Conservation (phyloP, 1,140 invertebrate species). For the Ooceraea biroi region DNA sequence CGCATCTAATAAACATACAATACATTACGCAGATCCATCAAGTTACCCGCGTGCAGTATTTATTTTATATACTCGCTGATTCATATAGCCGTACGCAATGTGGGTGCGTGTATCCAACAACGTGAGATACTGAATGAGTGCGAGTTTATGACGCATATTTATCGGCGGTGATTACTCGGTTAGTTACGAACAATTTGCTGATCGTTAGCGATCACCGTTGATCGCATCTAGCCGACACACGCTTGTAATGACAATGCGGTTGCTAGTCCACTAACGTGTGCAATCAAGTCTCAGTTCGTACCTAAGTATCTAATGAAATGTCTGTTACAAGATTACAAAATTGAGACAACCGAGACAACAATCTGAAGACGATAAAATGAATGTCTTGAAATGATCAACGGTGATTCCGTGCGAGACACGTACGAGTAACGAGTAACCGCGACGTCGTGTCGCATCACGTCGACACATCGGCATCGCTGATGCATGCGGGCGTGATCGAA, state of each 20-base stretch:
- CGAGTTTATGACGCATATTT: neutral
- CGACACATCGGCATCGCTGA: neutral
- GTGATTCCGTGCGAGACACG: neutral
- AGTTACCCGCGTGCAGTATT: neutral
- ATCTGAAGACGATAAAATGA: neutral
- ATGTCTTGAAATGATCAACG: neutral
- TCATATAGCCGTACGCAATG: neutral
- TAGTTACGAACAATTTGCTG: constrained; percentile 20
- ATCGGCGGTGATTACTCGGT: neutral
- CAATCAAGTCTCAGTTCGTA: neutral
- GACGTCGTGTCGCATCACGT: neutral
- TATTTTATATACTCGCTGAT: neutral
- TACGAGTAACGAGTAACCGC: too few species aligned
- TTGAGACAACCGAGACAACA: neutral
- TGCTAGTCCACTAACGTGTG: too few species aligned
- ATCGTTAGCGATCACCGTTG: neutral
- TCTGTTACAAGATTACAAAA: neutral
- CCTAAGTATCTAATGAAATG: neutral
- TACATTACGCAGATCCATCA: constrained; percentile 21
- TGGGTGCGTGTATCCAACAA: neutral
- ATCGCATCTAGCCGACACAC: neutral
- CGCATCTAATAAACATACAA: constrained; percentile 11
- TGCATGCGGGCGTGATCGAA: neutral
- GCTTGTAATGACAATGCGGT: neutral
- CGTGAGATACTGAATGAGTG: neutral